Evolutionary conservation across 2,113 vertebrate species (phyloP).

Genomic region (Arothron firmamentum): DNA sequence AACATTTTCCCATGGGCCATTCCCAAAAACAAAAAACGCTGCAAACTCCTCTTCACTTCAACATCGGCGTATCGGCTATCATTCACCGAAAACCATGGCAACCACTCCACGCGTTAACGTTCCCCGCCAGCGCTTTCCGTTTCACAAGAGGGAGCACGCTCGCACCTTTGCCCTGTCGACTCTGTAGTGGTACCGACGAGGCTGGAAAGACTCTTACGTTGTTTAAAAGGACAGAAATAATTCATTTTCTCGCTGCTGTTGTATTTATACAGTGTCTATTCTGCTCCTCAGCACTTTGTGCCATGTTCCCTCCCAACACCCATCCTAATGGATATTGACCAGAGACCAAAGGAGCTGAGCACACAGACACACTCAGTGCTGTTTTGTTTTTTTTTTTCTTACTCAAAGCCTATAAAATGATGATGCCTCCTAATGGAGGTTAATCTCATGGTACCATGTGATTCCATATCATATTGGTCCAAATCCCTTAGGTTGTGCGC

Average conservation of each 20-base stretch:
- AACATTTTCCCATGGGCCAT: no score
- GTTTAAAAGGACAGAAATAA: neutral
- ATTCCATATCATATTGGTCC: neutral
- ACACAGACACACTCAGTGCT: slow-evolving; percentile 3
- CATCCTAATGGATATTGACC: slow-evolving; percentile 60
- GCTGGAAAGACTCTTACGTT: neutral
- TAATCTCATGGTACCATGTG: slow-evolving; percentile 15
- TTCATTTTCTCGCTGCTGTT: neutral
- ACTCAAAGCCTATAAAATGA: neutral
- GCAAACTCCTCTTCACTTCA: no score
- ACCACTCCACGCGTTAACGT: neutral
- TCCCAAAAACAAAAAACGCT: no score
- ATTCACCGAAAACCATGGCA: neutral
- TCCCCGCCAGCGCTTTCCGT: neutral
- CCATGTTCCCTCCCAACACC: slow-evolving; percentile 4
- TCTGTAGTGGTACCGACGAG: neutral
- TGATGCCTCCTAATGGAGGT: slow-evolving; percentile 23
- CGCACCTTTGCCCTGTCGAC: neutral
- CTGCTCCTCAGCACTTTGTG: slow-evolving; percentile 5
- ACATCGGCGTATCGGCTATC: neutral
- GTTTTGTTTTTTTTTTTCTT: slow-evolving; percentile 5
- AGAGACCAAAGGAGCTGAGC: slow-evolving; percentile 18
- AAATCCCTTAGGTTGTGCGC: neutral
- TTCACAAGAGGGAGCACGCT: neutral
- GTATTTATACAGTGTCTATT: slow-evolving; percentile 4